Conservation (phyloP, 2,888 invertebrate genomes). For the Cephus pygmeus region DNA sequence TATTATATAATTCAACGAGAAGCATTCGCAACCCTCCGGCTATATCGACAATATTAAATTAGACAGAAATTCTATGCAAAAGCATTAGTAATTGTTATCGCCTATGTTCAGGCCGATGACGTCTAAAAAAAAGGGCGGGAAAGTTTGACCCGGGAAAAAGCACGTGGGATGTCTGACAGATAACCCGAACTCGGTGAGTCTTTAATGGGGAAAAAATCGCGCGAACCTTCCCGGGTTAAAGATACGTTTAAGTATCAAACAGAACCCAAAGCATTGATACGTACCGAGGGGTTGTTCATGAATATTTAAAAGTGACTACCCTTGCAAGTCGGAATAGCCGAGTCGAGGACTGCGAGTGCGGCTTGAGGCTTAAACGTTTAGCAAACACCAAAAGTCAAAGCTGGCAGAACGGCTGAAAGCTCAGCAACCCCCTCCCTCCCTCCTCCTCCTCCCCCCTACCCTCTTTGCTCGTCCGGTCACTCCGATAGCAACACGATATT, state of each 20-base stretch:
- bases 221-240: too few relatives aligned
- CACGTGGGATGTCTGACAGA: too few relatives aligned
- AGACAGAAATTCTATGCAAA: neutral
- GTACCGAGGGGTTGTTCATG: neutral
- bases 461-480: neutral
- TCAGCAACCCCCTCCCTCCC: neutral
- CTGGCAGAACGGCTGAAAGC: conserved; percentile 3
- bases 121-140: neutral
- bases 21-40: too few relatives aligned
- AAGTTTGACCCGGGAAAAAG: too few relatives aligned
- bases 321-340: neutral
- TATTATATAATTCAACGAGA: neutral
- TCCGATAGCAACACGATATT: neutral
- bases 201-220: too few relatives aligned
- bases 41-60: too few relatives aligned
- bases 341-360: neutral
- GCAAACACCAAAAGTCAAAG: neutral
- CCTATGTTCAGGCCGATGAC: neutral
- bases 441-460: too few relatives aligned
- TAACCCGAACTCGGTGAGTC: too few relatives aligned
- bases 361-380: conserved; percentile 4
- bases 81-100: neutral
- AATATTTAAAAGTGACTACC: conserved; percentile 1
- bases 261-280: neutral
- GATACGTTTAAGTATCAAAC: neutral